A percentile compares a stretch with the other conserved stretches of the same genome.
Conservation (phyloP, 2,888 invertebrate genomes). For the Agapetus fuscipes region DNA sequence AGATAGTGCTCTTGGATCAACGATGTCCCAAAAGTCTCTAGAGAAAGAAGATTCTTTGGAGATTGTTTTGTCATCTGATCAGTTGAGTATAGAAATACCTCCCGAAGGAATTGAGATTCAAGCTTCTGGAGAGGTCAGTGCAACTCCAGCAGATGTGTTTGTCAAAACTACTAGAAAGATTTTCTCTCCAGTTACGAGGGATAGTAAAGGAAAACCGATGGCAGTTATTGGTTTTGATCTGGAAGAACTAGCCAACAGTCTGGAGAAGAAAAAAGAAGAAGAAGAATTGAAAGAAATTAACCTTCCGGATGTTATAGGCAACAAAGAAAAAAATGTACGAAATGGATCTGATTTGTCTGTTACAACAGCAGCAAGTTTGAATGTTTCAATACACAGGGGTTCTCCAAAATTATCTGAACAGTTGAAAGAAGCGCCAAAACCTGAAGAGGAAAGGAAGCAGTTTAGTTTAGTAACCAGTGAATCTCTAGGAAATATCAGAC, state of each 20-base stretch:
- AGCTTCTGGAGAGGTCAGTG: conserved; percentile 31
- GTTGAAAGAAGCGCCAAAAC: conserved; percentile 2
- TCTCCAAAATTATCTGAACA: neutral
- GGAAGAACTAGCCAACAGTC: conserved; percentile 31
- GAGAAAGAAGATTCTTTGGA: conserved; percentile 21
- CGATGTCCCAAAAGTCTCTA: conserved; percentile 8
- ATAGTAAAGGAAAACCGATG: conserved; percentile 43
- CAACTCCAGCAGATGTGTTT: conserved; percentile 56
- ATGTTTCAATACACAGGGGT: neutral
- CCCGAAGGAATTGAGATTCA: conserved; percentile 28
- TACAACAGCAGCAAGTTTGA: no score
- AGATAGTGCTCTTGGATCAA: conserved; percentile 10
- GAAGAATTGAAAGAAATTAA: conserved; percentile 23
- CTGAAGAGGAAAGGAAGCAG: conserved; percentile 9
- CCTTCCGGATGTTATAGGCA: conserved; percentile 18
- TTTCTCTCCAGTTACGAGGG: conserved; percentile 59
- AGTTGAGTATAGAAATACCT: conserved; percentile 16
- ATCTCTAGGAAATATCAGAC: conserved; percentile 14
- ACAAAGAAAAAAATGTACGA: conserved; percentile 12
- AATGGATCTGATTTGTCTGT: conserved; percentile 2
- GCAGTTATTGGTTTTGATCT: conserved; percentile 42
- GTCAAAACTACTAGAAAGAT: conserved; percentile 74
- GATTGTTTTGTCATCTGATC: conserved; percentile 20
- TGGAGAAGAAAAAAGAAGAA: conserved; percentile 23
- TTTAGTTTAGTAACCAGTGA: conserved; percentile 12